Percentiles rank a stretch among this genome's conserved stretches.
These are phyloP conservation scores for Scleropages formosus DNA, from an alignment of 2,797 vertebrate species.

Conservation along the genomic window DNA sequence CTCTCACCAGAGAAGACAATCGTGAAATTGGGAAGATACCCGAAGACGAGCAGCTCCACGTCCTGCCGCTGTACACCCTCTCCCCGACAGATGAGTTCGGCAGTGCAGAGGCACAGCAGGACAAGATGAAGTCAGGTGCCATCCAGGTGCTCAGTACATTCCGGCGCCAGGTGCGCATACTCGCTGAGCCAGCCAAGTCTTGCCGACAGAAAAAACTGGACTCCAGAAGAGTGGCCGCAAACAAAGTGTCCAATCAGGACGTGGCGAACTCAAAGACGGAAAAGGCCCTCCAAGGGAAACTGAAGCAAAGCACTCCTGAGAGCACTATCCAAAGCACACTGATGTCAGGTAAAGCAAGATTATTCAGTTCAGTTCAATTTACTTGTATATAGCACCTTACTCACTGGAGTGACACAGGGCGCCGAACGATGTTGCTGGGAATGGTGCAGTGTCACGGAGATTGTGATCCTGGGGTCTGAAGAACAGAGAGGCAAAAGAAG, in stretches of 20 bases:
- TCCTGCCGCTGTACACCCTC: conserved; percentile 92
- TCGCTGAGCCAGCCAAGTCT: conserved; percentile 89
- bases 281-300: conserved; percentile 75
- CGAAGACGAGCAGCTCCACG: conserved; percentile 95
- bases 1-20: conserved; percentile 95
- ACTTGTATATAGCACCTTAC: too few species aligned
- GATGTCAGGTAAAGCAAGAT: conserved; percentile 58
- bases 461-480: too few species aligned
- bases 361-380: too few species aligned
- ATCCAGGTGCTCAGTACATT: conserved; percentile 91
- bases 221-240: conserved; percentile 85
- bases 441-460: too few species aligned
- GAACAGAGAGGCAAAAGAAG: too few species aligned
- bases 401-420: too few species aligned
- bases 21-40: conserved; percentile 84
- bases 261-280: conserved; percentile 76
- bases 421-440: too few species aligned
- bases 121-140: conserved; percentile 86
- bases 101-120: conserved; percentile 84
- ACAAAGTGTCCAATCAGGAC: conserved; percentile 80
- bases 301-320: conserved; percentile 76
- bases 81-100: conserved; percentile 92
- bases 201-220: conserved; percentile 94
- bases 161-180: conserved; percentile 89
- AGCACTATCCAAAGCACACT: conserved; percentile 50